Evolutionary conservation across 35 echinoderm and acorn worm genomes (phyloP).

Genomic region (Ophiothrix spiculata): DNA sequence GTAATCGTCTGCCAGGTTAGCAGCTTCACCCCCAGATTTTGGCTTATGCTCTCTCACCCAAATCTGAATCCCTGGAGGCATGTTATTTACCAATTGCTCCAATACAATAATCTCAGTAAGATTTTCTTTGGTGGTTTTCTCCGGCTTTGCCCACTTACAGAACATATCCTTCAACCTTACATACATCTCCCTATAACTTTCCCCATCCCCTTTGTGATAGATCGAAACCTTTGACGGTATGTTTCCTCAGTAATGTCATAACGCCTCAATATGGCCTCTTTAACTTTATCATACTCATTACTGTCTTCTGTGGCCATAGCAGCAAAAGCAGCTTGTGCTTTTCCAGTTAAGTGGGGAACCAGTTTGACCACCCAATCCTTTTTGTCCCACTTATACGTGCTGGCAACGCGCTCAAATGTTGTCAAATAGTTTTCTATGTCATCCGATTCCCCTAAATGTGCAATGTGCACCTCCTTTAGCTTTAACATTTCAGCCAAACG

Average conservation of each 20-base stretch:
- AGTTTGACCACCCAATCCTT: conserved; percentile 10
- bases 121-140: background rate
- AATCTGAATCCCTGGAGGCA: background rate
- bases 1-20: background rate
- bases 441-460: background rate
- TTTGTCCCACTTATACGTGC: conserved; percentile 1
- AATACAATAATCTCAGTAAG: background rate
- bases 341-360: background rate
- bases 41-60: background rate
- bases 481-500: conserved; percentile 9
- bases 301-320: background rate
- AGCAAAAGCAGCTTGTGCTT: conserved; percentile 21
- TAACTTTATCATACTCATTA: conserved; percentile 15
- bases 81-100: conserved; percentile 15
- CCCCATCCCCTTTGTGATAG: background rate
- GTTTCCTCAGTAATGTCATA: conserved; percentile 30
- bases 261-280: conserved; percentile 12
- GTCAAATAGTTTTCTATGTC: conserved; percentile 25
- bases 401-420: conserved; percentile 19
- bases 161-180: no score
- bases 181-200: conserved; percentile 10
- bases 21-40: background rate
- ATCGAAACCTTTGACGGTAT: conserved; percentile 16
- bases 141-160: conserved; percentile 4
- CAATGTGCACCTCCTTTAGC: conserved; percentile 18